Base-by-base conservation (phyloP, 2,888 invertebrate species). In the Sinohyriopsis cumingii region DNA sequence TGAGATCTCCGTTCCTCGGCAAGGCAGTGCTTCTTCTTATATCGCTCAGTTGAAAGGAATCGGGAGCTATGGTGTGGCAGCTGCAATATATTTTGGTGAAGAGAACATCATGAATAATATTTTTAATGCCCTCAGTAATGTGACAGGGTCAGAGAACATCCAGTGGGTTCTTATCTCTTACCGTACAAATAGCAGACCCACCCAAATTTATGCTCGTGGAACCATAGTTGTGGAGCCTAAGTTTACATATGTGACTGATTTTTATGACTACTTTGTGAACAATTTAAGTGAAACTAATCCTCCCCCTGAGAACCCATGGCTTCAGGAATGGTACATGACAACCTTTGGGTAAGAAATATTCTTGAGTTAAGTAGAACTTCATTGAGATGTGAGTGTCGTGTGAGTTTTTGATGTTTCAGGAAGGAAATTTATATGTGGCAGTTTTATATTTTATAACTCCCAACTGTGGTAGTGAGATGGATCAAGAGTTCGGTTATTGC, bases 291-390 rank as follows among this genome's bases (percentile, higher is more conserved):
- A 77, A 59, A 79, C 63, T 25, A 75, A 55, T 18, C 77, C 79
- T 6, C 76, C 81, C 0, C 60, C 67, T 4, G 82, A 84, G 15
- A 86, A 87, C 68, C 87, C 88, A 1, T 87, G 86, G 86, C 85
- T 79, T 68, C 59, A 69, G 15, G 85, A 87, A 60, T 88, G 88
- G 88, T 88, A 83, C 72, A 87, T 86, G 85, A 77, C 77, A n/a
- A 76, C 60, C 1, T 77, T 77, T 63, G 67, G 75, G 77, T 77
- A 69, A 75, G 77, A 72, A 4, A 7, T 24, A 22, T n/a, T 57
- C 5, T 25, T 24, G 45, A 9, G 7, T 33, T 33, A 2, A 15
- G 2, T 15, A 45, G 45, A 45, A 45, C 45, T 45, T 45, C 15
- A 19, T 59, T 59, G 59, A 59, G 59, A 19, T 22, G 33, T 33